phyloP scores from a whole-genome alignment of 1,140 invertebrate species.

The Aphidius ervi region DNA sequence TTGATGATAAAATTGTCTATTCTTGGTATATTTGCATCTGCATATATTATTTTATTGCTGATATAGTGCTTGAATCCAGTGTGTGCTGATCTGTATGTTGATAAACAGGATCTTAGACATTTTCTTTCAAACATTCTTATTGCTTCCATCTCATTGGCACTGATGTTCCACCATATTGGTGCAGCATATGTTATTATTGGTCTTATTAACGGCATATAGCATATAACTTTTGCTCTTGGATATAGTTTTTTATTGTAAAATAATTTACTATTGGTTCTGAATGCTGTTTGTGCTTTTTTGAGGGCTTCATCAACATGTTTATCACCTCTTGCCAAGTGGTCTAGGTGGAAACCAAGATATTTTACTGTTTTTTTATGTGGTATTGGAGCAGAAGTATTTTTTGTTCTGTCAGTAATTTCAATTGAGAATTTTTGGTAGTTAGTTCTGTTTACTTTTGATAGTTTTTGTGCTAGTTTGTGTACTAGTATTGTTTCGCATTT shows the following conservation, averaged over 20 bases:
- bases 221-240: conserved; percentile 1
- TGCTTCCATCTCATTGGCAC: neutral
- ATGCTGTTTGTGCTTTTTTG: neutral
- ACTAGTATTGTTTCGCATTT: conserved; percentile 23
- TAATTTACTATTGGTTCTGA: too few species aligned
- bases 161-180: conserved; percentile 23
- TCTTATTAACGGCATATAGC: conserved; percentile 18
- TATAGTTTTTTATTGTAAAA: neutral
- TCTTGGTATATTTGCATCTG: conserved; percentile 9
- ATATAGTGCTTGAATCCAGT: neutral
- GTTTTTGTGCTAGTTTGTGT: conserved; percentile 1
- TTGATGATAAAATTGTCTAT: conserved; percentile 16
- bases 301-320: conserved; percentile 11
- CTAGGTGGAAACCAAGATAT: conserved; percentile 16
- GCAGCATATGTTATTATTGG: conserved; percentile 25
- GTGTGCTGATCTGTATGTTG: neutral
- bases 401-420: neutral
- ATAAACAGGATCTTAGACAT: neutral
- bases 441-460: neutral
- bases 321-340: conserved; percentile 3
- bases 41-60: conserved; percentile 15
- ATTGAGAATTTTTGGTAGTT: neutral
- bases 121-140: neutral
- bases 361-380: conserved; percentile 13
- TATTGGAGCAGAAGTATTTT: neutral